A percentile compares a stretch with the other conserved stretches of the same genome.
phyloP scores from a whole-genome alignment of 2,113 vertebrate species.

The Esox niger region DNA sequence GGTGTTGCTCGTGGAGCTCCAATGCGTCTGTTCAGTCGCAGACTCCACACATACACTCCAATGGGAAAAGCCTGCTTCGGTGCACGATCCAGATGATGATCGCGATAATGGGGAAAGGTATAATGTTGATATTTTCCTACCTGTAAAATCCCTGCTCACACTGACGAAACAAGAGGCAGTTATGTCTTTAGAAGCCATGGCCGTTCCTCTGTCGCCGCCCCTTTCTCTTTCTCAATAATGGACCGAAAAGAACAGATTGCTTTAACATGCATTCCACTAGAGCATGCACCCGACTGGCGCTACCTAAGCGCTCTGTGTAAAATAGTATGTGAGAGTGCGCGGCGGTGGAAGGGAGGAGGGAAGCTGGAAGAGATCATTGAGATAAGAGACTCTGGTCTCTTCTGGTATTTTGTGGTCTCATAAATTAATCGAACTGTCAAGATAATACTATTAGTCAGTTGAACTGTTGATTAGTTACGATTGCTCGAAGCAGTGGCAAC shows the following conservation, averaged over 20 bases:
- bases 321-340: slow-evolving; percentile 40
- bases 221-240: slow-evolving; percentile 58
- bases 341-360: slow-evolving; percentile 31
- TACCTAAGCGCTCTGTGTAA: slow-evolving; percentile 60
- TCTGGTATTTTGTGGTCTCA: not conserved
- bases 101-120: slow-evolving; percentile 11
- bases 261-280: slow-evolving; percentile 75
- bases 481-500: not conserved
- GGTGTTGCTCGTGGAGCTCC: slow-evolving; percentile 43
- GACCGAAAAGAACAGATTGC: slow-evolving; percentile 42
- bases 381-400: not conserved
- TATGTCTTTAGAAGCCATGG: slow-evolving; percentile 76
- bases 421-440: not conserved
- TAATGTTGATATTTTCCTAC: slow-evolving; percentile 51
- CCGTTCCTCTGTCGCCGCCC: slow-evolving; percentile 51
- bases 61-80: slow-evolving; percentile 31
- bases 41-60: slow-evolving; percentile 32
- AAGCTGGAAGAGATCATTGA: slow-evolving; percentile 16
- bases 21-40: slow-evolving; percentile 53
- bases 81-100: slow-evolving; percentile 22
- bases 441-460: not conserved
- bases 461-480: not conserved
- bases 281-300: slow-evolving; percentile 66
- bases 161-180: slow-evolving; percentile 63
- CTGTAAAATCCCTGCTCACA: slow-evolving; percentile 72